Evolutionary conservation across 2,797 vertebrate genomes (phyloP), one percentile per base, ranked within the genome.

Genomic region (Chelon labrosus): DNA sequence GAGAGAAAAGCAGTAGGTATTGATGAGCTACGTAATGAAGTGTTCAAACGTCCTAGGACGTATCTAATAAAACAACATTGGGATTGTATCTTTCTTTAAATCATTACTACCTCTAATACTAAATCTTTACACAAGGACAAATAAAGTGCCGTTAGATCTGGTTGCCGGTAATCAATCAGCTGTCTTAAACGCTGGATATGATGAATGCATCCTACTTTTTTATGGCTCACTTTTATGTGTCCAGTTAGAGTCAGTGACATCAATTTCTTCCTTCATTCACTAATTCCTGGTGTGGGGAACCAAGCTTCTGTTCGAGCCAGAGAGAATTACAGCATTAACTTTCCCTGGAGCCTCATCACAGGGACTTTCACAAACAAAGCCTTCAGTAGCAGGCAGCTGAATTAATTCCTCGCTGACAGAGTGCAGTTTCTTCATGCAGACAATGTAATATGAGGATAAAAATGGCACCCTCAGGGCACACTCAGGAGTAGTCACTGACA

Each of bases 321-420:
- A 54, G 14, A 54, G 27, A 61, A 53, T 22, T 60, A 16, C 57
- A 53, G n/a, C 14, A 22, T 58, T 37, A 67, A 12, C 41, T 39
- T 66, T 65, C 58, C 54, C 25, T 41, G 67, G 57, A 60, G 31
- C 10, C 55, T 47, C 25, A 19, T 57, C 0, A 57, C 37, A 46
- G 35, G 46, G 31, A 58, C 7, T 37, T 44, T 19, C 11, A 9
- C 12, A 49, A 37, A 47, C 39, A 64, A 25, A 47, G 1, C 51
- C 22, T 19, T 55, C 4, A 49, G 46, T 35, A 62, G 65, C 31
- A 55, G 50, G 41, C 55, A 47, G 7, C 31, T 8, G 41, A 35
- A 66, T 22, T 7, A 27, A 14, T 51, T 68, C 20, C 47, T 62
- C n/a, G 20, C 11, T 57, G 63, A 53, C 13, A 17, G 35, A 25